phyloP scores from a whole-genome alignment of 2,888 invertebrate species.

The Protonemura montana region DNA sequence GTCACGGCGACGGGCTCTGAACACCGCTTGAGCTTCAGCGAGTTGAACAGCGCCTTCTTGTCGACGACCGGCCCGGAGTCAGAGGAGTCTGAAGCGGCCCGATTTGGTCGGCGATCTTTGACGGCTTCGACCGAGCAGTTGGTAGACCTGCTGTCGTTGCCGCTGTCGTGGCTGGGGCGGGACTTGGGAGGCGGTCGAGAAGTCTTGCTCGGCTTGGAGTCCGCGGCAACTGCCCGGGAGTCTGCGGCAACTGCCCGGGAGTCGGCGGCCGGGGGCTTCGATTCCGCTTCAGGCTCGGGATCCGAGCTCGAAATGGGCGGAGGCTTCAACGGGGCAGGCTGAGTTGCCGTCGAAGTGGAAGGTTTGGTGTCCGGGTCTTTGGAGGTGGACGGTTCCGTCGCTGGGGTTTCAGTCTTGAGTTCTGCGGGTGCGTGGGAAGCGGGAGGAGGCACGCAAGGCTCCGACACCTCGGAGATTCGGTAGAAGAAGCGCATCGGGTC shows the following conservation, averaged over 20 bases:
- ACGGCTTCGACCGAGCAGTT: too few relatives aligned
- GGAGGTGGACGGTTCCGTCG: not conserved
- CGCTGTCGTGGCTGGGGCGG: too few relatives aligned
- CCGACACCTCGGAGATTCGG: constrained; percentile 60
- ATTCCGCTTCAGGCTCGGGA: too few relatives aligned
- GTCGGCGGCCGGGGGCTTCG: not conserved
- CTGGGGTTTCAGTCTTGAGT: not conserved
- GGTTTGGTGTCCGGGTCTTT: not conserved
- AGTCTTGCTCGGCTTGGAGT: not conserved
- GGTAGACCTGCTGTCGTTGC: too few relatives aligned
- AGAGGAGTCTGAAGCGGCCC: not conserved
- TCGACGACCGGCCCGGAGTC: not conserved
- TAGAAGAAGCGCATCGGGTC: constrained; percentile 81
- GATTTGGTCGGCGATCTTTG: not conserved
- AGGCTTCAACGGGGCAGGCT: not conserved
- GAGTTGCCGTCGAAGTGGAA: constrained; percentile 17
- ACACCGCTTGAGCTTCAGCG: not conserved
- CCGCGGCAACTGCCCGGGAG: not conserved
- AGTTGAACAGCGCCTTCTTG: not conserved
- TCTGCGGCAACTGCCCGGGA: not conserved
- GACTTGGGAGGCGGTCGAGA: too few relatives aligned
- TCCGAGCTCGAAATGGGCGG: not conserved
- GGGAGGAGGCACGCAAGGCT: not conserved
- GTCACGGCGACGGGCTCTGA: not conserved
- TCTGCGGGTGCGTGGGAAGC: not conserved